Percentiles rank a stretch among this genome's conserved stretches.
Evolutionary conservation across 2,888 invertebrate species (phyloP).

Genomic region (Yponomeuta cagnagella): DNA sequence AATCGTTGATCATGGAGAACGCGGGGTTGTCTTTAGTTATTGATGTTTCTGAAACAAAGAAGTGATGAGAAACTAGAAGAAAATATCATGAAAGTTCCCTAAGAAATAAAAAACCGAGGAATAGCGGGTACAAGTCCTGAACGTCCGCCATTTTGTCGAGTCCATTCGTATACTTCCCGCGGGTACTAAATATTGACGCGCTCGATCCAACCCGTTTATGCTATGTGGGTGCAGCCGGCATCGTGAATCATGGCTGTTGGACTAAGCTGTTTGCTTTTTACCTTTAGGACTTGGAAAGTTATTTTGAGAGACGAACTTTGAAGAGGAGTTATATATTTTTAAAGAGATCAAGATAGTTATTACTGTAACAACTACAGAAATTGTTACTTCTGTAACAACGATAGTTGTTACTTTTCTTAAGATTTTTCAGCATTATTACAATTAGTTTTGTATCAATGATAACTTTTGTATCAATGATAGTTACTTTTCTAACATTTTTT

Average conservation of each 20-base stretch:
- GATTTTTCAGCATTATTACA: too few relatives aligned
- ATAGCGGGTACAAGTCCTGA: background rate
- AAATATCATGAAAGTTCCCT: background rate
- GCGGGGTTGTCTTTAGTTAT: conserved; percentile 98
- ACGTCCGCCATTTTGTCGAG: background rate
- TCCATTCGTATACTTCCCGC: background rate
- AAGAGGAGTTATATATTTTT: too few relatives aligned
- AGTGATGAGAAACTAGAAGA: background rate
- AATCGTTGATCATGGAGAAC: conserved; percentile 98
- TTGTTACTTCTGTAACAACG: too few relatives aligned
- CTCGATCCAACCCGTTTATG: background rate
- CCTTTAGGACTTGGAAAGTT: background rate
- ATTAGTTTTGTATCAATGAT: too few relatives aligned
- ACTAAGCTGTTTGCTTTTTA: background rate
- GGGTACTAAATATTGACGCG: background rate
- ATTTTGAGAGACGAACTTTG: too few relatives aligned
- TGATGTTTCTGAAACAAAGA: conserved; percentile 81
- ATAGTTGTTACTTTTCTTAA: too few relatives aligned
- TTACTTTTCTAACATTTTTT: too few relatives aligned
- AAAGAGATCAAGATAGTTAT: too few relatives aligned
- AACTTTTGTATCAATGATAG: too few relatives aligned
- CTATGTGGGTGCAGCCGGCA: background rate
- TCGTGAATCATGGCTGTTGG: background rate
- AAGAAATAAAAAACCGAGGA: background rate
- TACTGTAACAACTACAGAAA: too few relatives aligned